Percentiles rank a stretch among this genome's conserved stretches.
Conservation (phyloP, 2,113 vertebrate species). For the Festucalex cinctus region DNA sequence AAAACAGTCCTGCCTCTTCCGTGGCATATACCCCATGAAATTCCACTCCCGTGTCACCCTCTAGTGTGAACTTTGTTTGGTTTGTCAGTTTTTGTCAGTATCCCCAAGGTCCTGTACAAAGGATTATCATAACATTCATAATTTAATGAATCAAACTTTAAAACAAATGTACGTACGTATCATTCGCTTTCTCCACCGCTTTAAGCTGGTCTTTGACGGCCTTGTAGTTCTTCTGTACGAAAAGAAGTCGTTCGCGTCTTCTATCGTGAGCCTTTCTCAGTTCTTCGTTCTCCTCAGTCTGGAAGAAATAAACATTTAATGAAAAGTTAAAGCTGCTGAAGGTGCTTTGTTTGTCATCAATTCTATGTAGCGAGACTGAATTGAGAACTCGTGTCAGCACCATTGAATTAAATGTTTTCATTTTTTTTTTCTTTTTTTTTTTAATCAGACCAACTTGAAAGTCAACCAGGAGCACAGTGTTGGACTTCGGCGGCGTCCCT, state of each 20-base stretch:
- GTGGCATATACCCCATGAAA: too few species aligned
- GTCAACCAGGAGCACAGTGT: neutral
- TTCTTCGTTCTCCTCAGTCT: conserved; percentile 83
- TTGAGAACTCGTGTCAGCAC: neutral
- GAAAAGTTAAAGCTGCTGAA: neutral
- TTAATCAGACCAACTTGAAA: neutral
- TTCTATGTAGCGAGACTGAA: neutral
- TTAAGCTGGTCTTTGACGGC: conserved; percentile 83
- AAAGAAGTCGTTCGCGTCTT: conserved; percentile 76
- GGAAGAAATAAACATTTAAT: conserved; percentile 39
- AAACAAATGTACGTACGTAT: conserved; percentile 73
- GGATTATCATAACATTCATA: neutral
- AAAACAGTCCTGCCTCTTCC: too few species aligned
- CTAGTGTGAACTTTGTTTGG: neutral
- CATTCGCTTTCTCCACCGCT: conserved; percentile 75
- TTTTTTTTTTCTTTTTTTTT: too few species aligned
- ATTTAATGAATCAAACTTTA: neutral
- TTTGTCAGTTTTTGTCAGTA: neutral
- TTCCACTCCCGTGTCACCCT: too few species aligned
- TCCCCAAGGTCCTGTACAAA: neutral
- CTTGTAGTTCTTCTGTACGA: conserved; percentile 87
- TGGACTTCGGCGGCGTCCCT: neutral
- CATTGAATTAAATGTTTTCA: too few species aligned
- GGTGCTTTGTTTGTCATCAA: neutral
- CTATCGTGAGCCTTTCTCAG: conserved; percentile 81